A percentile compares a stretch with the other conserved stretches of the same genome.
phyloP scores from a whole-genome alignment of 2,888 invertebrate genomes.

The Cepaea hortensis region DNA sequence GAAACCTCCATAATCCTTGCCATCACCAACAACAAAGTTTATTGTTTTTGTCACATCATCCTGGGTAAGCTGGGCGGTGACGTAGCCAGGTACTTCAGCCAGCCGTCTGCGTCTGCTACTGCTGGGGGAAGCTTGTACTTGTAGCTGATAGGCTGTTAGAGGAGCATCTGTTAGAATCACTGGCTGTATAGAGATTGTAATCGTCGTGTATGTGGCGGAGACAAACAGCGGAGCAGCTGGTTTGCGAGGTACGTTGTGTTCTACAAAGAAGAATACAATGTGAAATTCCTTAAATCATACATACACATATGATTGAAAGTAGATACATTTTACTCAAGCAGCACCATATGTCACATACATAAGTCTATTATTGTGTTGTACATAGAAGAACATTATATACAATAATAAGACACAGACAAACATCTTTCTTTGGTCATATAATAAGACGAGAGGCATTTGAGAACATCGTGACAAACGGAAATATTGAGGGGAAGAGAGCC shows the following conservation, averaged over 20 bases:
- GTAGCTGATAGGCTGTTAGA: conserved; percentile 84
- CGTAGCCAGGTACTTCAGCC: conserved; percentile 77
- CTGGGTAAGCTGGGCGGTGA: conserved; percentile 85
- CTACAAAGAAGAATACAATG: conserved; percentile 48
- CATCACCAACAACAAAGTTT: conserved; percentile 87
- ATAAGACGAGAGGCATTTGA: no score
- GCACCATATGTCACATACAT: no score
- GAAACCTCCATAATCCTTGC: conserved; percentile 84
- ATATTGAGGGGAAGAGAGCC: no score
- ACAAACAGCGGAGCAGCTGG: conserved; percentile 84
- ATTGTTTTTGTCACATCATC: conserved; percentile 79
- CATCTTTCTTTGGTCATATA: no score
- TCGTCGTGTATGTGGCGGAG: conserved; percentile 81
- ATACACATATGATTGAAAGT: no score
- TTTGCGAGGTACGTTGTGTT: conserved; percentile 83
- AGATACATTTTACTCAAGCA: no score
- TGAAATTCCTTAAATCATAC: not conserved
- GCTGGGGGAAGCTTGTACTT: conserved; percentile 80
- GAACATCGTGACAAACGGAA: no score
- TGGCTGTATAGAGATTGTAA: conserved; percentile 83
- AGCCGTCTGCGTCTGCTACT: conserved; percentile 66
- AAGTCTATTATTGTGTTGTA: not conserved
- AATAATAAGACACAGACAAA: no score
- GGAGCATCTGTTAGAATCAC: conserved; percentile 88
- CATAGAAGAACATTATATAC: not conserved